Evolutionary conservation across 2,888 invertebrate species (phyloP), one percentile per base, ranked within the genome.

Genomic region (Harmothoe impar): DNA sequence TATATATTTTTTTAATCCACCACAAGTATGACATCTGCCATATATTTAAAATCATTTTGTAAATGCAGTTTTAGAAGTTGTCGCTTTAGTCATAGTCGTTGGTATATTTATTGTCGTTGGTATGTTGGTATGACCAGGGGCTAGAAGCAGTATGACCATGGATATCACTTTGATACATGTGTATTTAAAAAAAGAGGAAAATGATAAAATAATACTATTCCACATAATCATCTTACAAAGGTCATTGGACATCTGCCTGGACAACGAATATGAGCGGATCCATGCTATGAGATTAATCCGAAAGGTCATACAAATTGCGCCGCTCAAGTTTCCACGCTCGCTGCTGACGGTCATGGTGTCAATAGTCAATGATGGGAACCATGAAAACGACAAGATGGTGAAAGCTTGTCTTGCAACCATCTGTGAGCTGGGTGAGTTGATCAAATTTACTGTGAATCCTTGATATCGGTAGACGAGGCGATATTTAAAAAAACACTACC

Each of bases 211-310:
- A 43, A 43, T 7, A 10, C 43, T 7, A 10, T 7, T 7, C 43
- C 3, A 43, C 43, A 43, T 43, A 62, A 62, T 62, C 20, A n/a
- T 62, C 20, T n/a, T 62, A n/a, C 15, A 3, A 93, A 98, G 98
- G 94, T 98, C 98, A 93, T 97, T 99, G 95, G 99, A 99, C 96
- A 96, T 99, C 92, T 97, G 98, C 96, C 96, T 98, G 86, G 98
- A 98, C 94, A 98, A 98, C 96, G 96, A 96, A 91, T 95, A 96
- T 72, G 99, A 99, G 95, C 97, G 99, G 78, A 97, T 98, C 90
- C 99, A 99, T 96, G 98, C 98, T 0, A 96, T 99, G 93, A 97
- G 98, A 94, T 97, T 99, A 91, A 97, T 98, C 90, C 96, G 98
- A 89, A 96, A 97, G 95, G 97, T 98, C 93, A 96, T 98, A 88